Percentiles rank a stretch among this genome's conserved stretches.
Conservation (phyloP, 1,140 invertebrate genomes). For the Antheraea mylitta region DNA sequence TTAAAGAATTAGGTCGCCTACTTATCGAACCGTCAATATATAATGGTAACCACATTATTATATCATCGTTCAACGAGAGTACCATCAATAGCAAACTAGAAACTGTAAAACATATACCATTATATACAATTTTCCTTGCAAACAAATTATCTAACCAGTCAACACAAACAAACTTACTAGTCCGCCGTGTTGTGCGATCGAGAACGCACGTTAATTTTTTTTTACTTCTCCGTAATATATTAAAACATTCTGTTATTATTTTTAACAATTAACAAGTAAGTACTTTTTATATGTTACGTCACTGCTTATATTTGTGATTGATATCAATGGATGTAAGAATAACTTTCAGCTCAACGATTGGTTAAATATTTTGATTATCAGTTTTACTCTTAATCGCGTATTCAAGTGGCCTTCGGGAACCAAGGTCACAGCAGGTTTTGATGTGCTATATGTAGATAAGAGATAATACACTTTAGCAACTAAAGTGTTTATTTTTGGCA, state of each 20-base stretch:
- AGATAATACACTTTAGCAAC: background rate
- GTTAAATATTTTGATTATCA: background rate
- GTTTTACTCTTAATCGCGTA: background rate
- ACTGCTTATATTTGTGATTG: background rate
- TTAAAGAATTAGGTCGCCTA: no score
- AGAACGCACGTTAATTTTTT: slow-evolving; percentile 4
- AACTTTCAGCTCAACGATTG: background rate
- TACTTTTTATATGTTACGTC: background rate
- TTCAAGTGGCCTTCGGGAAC: background rate
- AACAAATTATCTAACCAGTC: slow-evolving; percentile 8
- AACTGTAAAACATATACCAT: background rate
- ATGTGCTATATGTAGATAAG: background rate
- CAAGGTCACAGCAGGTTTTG: background rate
- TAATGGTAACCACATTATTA: background rate
- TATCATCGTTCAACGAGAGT: slow-evolving; percentile 9
- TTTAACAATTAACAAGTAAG: background rate
- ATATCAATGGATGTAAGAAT: background rate
- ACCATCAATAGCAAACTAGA: background rate
- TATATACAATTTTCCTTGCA: background rate
- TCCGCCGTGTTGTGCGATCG: background rate
- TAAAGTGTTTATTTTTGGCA: no score
- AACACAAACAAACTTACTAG: slow-evolving; percentile 4
- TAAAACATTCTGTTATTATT: background rate
- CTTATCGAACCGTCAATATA: background rate
- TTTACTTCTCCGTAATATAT: background rate